Percentiles rank a stretch among this genome's conserved stretches.
Evolutionary conservation across 2,888 invertebrate genomes (phyloP).

Genomic region (Andrena dorsata): DNA sequence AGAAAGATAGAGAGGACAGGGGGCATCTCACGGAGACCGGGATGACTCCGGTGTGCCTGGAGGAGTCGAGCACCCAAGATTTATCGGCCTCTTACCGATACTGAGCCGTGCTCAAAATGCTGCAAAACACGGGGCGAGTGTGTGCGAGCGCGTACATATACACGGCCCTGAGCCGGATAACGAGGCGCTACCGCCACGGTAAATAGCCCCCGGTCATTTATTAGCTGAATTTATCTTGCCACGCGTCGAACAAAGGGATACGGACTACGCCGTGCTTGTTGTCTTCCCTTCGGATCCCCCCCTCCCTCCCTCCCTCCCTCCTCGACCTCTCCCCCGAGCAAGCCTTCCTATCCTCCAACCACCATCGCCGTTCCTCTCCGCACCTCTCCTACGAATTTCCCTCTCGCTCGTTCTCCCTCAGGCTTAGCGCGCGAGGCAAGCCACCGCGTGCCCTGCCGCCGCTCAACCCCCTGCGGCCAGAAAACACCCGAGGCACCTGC

Average conservation of each 20-base stretch:
- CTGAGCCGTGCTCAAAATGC: slow-evolving; percentile 83
- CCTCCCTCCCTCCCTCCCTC: background rate
- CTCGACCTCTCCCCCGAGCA: slow-evolving; percentile 1
- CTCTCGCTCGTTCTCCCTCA: background rate
- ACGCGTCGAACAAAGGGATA: slow-evolving; percentile 81
- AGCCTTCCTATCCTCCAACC: too few species aligned
- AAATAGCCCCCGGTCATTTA: slow-evolving; percentile 81
- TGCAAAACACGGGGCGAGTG: slow-evolving; percentile 80
- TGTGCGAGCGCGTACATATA: slow-evolving; percentile 62
- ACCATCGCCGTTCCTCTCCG: background rate
- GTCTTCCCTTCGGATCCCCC: slow-evolving; percentile 53
- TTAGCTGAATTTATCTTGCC: slow-evolving; percentile 81
- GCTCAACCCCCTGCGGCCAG: slow-evolving; percentile 23
- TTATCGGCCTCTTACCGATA: slow-evolving; percentile 83
- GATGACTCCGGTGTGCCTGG: slow-evolving; percentile 65
- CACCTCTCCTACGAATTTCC: slow-evolving; percentile 13
- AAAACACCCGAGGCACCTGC: slow-evolving; percentile 69
- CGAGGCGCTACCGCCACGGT: slow-evolving; percentile 84
- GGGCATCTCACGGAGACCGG: slow-evolving; percentile 58
- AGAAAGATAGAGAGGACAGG: slow-evolving; percentile 49
- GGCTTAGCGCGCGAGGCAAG: background rate
- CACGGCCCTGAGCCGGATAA: slow-evolving; percentile 78
- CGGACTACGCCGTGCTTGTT: slow-evolving; percentile 67
- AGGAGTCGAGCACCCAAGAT: slow-evolving; percentile 76
- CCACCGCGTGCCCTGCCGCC: slow-evolving; percentile 33